phyloP scores from a whole-genome alignment of 2,888 invertebrate species.

The Gastracanthus pulcherrimus region DNA sequence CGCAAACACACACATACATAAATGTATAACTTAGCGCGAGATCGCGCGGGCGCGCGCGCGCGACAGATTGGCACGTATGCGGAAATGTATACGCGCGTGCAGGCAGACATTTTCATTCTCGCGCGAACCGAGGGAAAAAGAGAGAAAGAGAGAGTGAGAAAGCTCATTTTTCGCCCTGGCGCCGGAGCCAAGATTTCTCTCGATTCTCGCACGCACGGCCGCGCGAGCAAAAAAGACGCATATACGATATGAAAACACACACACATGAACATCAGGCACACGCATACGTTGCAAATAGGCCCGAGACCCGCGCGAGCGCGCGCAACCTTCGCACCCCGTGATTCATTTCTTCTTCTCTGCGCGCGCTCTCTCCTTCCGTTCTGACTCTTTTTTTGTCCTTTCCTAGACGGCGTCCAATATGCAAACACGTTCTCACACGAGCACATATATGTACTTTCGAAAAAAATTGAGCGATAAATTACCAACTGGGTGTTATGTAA shows the following conservation, averaged over 20 bases:
- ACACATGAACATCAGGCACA: neutral
- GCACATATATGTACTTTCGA: neutral
- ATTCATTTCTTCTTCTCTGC: constrained; percentile 24
- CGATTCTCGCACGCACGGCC: neutral
- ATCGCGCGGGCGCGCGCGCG: neutral
- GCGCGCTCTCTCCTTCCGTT: neutral
- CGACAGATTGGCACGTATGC: constrained; percentile 1
- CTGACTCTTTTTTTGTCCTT: neutral
- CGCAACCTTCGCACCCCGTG: constrained; percentile 8
- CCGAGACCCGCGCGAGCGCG: neutral
- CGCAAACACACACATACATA: neutral
- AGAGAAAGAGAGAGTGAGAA: neutral
- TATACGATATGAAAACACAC: constrained; percentile 1
- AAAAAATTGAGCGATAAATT: too few species aligned
- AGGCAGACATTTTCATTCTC: constrained; percentile 31
- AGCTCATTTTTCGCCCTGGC: constrained; percentile 36
- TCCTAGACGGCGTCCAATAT: neutral
- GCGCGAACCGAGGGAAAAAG: neutral
- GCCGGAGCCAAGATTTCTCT: constrained; percentile 40
- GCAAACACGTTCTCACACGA: neutral
- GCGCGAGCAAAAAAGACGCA: constrained; percentile 7
- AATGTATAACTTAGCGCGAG: neutral
- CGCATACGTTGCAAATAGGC: constrained; percentile 26
- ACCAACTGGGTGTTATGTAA: too few species aligned
- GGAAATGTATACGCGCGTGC: neutral